Percentiles rank a stretch among this genome's conserved stretches.
phyloP scores from a whole-genome alignment of 2,888 invertebrate genomes.

The Polymixis flavicincta region DNA sequence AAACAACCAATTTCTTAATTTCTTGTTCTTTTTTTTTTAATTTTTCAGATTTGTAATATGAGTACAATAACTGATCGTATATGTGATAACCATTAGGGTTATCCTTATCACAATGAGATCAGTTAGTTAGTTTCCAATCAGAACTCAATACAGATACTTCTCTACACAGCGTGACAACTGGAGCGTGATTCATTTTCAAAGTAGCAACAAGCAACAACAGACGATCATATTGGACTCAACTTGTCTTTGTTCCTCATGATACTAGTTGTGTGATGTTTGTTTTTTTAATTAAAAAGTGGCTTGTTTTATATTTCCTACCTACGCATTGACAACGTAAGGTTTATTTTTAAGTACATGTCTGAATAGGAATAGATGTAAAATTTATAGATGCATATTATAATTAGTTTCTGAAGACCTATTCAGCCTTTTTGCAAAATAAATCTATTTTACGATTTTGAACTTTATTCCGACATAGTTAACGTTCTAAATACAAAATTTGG shows the following conservation, averaged over 20 bases:
- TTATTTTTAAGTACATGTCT: not conserved
- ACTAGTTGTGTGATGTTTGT: not conserved
- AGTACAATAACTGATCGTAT: too few relatives aligned
- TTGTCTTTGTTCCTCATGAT: conserved; percentile 15
- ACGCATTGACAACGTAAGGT: not conserved
- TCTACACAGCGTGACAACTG: too few relatives aligned
- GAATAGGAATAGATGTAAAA: not conserved
- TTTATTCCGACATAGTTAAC: not conserved
- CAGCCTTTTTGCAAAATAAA: not conserved
- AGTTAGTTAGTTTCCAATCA: too few relatives aligned
- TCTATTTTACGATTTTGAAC: not conserved
- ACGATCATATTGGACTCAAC: too few relatives aligned
- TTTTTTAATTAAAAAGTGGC: conserved; percentile 34
- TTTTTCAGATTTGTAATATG: too few relatives aligned
- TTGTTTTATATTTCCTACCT: not conserved
- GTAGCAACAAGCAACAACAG: too few relatives aligned
- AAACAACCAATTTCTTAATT: too few relatives aligned
- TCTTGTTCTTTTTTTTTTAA: too few relatives aligned
- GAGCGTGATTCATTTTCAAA: too few relatives aligned
- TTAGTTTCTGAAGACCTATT: not conserved
- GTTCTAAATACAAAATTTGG: not conserved
- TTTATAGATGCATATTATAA: not conserved
- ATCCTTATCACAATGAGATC: too few relatives aligned
- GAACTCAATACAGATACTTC: too few relatives aligned
- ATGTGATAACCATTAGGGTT: too few relatives aligned